Conservation (phyloP, 2,113 vertebrate species). For the Sinocyclocheilus anophthalmus region DNA sequence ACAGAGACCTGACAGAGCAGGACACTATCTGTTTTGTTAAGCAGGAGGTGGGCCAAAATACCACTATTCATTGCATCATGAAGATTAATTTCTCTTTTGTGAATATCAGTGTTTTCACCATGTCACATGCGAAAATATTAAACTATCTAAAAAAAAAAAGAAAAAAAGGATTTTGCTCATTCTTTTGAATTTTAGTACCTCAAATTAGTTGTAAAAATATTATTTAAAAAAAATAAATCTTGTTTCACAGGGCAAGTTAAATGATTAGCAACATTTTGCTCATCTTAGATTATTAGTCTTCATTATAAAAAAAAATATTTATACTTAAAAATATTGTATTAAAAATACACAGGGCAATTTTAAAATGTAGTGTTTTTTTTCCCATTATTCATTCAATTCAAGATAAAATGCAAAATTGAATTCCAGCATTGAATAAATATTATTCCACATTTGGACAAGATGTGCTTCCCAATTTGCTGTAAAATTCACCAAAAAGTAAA, state of each 20-base stretch:
- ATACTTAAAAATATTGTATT: no score
- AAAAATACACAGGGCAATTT: no score
- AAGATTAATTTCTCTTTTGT: neutral
- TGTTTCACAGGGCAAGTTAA: no score
- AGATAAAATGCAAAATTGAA: no score
- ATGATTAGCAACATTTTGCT: no score
- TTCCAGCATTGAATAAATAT: neutral
- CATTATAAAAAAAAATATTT: no score
- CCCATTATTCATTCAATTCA: no score
- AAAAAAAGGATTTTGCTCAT: neutral
- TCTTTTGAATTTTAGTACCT: neutral
- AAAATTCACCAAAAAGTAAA: no score
- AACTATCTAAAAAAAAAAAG: no score
- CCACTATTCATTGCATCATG: neutral
- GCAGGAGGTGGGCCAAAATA: neutral
- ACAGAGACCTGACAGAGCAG: slow-evolving; percentile 29
- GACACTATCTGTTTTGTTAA: slow-evolving; percentile 15
- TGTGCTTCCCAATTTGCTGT: neutral
- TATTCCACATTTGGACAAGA: neutral
- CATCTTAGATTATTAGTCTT: no score
- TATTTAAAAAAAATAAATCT: no score
- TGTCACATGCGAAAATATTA: neutral
- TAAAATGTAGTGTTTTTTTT: no score
- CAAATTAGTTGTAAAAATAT: neutral
- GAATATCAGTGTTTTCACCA: neutral